These are phyloP conservation scores for Malurus leucopterus DNA, from an alignment of 2,797 vertebrate species.

Conservation along the genomic window DNA sequence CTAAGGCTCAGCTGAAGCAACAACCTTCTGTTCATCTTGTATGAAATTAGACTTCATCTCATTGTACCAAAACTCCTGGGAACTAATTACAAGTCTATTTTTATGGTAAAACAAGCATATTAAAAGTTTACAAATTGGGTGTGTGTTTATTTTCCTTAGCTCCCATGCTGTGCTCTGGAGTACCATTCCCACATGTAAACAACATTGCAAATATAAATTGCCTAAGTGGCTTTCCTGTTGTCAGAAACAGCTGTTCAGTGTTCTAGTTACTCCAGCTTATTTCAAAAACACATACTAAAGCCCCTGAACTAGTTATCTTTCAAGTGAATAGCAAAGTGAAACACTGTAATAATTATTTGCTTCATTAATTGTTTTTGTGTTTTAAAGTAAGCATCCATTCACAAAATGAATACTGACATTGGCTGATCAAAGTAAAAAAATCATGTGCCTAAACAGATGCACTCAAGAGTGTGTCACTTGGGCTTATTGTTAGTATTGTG, in stretches of 20 bases:
- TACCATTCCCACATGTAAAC: conserved; percentile 16
- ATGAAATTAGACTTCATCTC: not conserved
- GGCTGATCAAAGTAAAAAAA: not conserved
- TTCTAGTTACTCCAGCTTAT: not conserved
- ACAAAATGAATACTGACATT: not conserved
- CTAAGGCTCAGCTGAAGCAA: not conserved
- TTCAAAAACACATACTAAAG: not conserved
- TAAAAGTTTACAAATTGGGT: conserved; percentile 31
- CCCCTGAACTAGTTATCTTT: not conserved
- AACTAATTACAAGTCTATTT: conserved; percentile 34
- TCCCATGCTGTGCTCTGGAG: conserved; percentile 1
- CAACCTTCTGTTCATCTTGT: not conserved
- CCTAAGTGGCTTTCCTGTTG: not conserved
- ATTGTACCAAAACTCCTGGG: conserved; percentile 10
- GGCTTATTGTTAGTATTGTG: not conserved
- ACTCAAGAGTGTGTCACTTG: not conserved
- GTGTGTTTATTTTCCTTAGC: conserved; percentile 18
- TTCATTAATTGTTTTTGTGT: not conserved
- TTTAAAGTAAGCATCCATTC: not conserved
- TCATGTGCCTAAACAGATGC: not conserved
- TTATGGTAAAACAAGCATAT: conserved; percentile 16
- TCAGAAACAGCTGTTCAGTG: not conserved
- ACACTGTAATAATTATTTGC: not conserved
- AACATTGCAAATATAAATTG: conserved; percentile 16
- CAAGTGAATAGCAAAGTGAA: not conserved